Base-by-base conservation (phyloP, 2,113 vertebrate species). In the Dinomys branickii region DNA sequence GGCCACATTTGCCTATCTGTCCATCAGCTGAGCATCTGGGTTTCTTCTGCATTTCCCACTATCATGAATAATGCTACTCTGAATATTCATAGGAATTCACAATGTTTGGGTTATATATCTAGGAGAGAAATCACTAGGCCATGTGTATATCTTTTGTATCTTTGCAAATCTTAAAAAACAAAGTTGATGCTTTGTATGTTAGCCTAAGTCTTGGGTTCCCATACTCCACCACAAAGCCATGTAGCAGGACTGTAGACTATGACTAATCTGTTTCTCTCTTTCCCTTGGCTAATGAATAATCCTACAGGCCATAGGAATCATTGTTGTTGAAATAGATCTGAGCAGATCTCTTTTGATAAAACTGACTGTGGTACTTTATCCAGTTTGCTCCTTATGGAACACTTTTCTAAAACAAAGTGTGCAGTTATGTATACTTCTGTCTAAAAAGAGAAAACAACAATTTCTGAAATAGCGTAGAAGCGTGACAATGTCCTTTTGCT, bases 391-490 rank as follows among this genome's bases (percentile, higher is more conserved):
- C 9, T 59, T 16, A 30, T 61, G 4, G 41, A 94, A 59, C 0
- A 13, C 54, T 73, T 94, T 54, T 84, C 61, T 65, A 71, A 67
- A 94, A 95, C n/a, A 85, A 85, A 75, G 44, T 47, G 5, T 44
- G 8, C 3, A 20, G 58, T 93, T 86, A 94, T 16, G 30, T 56
- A 11, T 0, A 19, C 81, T 96, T 69, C 10, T 11, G 81, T 59
- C 8, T 90, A 96, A 91, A 82, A 96, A 93, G 52, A 2, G 69
- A 78, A 90, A 90, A 0, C 63, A 75, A 3, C 71, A 95, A 80
- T 47, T 85, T 90, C 63, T 95, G 41, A 89, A 84, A 91, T 5
- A 0, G 35, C 65, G 14, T 20, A 38, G 38, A 92, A 47, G 67
- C 17, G 3, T 8, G 13, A 33, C 17, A 35, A 30, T 92, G 54